Conservation (phyloP, 2,888 invertebrate genomes). For the Drosophila niveifrons region DNA sequence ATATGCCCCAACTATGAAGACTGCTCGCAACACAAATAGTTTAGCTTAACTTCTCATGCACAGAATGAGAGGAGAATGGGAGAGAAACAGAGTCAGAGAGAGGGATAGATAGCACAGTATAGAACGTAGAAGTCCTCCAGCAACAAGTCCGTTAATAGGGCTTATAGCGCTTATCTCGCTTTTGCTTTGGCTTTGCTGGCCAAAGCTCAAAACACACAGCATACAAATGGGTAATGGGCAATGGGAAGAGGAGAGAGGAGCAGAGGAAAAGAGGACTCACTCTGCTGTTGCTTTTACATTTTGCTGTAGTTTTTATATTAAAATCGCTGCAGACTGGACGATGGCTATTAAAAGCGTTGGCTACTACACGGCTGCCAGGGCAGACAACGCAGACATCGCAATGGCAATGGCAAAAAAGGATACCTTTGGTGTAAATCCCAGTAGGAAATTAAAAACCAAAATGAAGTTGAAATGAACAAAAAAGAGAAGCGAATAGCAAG, state of each 20-base stretch:
- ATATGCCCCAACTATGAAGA: slow-evolving; percentile 4
- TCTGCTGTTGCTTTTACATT: slow-evolving; percentile 52
- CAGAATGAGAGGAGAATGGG: neutral
- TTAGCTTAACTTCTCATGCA: slow-evolving; percentile 45
- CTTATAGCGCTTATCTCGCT: slow-evolving; percentile 78
- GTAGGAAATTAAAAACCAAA: slow-evolving; percentile 81
- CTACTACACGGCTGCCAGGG: slow-evolving; percentile 27
- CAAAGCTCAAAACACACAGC: slow-evolving; percentile 44
- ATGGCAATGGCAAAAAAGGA: slow-evolving; percentile 28
- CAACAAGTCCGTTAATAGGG: slow-evolving; percentile 62
- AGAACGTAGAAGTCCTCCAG: slow-evolving; percentile 1
- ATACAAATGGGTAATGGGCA: slow-evolving; percentile 57
- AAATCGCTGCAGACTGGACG: slow-evolving; percentile 74
- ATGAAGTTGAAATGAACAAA: slow-evolving; percentile 61
- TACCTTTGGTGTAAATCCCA: slow-evolving; percentile 78
- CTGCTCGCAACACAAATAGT: slow-evolving; percentile 28
- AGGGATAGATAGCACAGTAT: slow-evolving; percentile 1
- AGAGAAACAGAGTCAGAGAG: neutral
- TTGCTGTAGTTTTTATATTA: slow-evolving; percentile 76
- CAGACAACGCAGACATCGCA: slow-evolving; percentile 40
- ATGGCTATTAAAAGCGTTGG: slow-evolving; percentile 67
- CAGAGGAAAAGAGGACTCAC: neutral
- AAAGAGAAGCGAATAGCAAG: slow-evolving; percentile 10
- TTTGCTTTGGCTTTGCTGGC: slow-evolving; percentile 38
- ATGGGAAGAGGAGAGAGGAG: neutral